These are phyloP conservation scores for Vidua macroura DNA, from an alignment of 2,113 vertebrate genomes.

Conservation along the genomic window DNA sequence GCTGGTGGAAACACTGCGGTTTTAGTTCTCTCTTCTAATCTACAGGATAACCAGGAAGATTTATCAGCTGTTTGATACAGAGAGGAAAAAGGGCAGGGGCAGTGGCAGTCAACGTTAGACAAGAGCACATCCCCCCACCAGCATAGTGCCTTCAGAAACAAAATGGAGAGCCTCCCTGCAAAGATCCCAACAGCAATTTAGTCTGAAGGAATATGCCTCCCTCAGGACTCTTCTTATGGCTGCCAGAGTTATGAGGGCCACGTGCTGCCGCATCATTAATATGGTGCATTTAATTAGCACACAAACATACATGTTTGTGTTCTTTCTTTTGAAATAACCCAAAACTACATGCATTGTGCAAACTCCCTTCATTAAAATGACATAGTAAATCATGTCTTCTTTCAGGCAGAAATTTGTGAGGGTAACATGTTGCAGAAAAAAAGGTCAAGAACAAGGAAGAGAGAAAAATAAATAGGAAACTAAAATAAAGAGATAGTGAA, in stretches of 20 bases:
- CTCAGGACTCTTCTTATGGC: background rate
- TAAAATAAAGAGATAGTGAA: background rate
- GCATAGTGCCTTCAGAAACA: background rate
- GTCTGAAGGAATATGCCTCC: constrained; percentile 5
- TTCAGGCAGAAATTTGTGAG: background rate
- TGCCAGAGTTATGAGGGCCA: background rate
- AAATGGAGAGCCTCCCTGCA: background rate
- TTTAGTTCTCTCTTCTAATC: background rate
- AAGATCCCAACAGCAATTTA: background rate
- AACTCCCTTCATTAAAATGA: background rate
- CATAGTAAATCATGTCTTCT: background rate
- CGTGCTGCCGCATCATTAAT: background rate
- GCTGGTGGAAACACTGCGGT: background rate
- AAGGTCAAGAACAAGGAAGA: background rate
- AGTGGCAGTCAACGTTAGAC: rapidly evolving
- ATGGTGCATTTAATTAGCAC: background rate
- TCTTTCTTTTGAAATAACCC: background rate
- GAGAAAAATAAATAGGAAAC: background rate
- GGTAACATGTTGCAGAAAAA: background rate
- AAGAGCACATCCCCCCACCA: background rate
- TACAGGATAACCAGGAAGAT: background rate
- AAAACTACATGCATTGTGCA: background rate
- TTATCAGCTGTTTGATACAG: background rate
- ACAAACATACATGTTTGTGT: background rate
- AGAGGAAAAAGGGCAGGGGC: background rate